Conservation (phyloP, 2,113 vertebrate species). For the Peromyscus maniculatus region DNA sequence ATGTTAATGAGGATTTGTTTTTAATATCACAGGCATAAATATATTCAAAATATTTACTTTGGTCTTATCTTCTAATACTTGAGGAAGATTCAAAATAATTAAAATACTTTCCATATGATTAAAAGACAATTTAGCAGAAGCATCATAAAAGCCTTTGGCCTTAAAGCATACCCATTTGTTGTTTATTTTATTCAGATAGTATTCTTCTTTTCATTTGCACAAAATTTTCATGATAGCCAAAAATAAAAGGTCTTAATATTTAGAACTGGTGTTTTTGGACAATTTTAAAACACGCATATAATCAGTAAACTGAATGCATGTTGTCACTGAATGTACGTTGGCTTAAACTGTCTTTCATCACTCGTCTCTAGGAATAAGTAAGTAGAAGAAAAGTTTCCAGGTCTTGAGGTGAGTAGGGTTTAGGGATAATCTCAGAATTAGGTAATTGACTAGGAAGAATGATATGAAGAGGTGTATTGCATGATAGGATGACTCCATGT, state of each 20-base stretch:
- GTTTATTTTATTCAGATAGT: background rate
- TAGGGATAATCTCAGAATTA: background rate
- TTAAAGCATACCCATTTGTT: background rate
- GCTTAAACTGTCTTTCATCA: background rate
- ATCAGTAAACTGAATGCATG: background rate
- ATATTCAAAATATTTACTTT: background rate
- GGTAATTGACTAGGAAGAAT: background rate
- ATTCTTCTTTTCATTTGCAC: background rate
- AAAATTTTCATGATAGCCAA: background rate
- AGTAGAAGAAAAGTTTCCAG: background rate
- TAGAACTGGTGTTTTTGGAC: background rate
- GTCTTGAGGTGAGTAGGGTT: accelerated
- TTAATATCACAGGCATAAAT: background rate
- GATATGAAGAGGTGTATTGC: background rate
- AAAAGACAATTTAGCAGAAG: background rate
- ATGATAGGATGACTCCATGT: background rate
- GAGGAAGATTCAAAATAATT: background rate
- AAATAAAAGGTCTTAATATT: background rate
- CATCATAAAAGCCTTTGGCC: background rate
- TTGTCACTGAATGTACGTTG: background rate
- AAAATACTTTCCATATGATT: background rate
- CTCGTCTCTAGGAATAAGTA: background rate
- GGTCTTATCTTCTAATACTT: background rate
- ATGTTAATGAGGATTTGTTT: background rate
- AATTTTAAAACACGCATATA: background rate